Percentiles rank a stretch among this genome's conserved stretches.
phyloP scores from a whole-genome alignment of 2,113 vertebrate genomes.

The Lophius piscatorius region DNA sequence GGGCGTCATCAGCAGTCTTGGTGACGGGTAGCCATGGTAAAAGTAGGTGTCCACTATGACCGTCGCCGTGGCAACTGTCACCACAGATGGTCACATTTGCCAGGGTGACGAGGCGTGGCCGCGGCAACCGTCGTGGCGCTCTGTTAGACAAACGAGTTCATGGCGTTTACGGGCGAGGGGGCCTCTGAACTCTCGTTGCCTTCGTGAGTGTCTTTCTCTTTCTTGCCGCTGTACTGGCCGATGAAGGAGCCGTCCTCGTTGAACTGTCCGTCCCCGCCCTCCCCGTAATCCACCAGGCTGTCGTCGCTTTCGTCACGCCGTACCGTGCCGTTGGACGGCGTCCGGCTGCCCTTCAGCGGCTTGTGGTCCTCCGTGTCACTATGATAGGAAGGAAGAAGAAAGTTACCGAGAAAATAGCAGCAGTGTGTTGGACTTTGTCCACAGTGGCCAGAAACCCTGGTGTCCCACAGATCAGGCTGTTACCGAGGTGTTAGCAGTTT shows the following conservation, averaged over 20 bases:
- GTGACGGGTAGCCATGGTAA: constrained; percentile 50
- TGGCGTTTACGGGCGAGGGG: constrained; percentile 96
- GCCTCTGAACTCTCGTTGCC: constrained; percentile 98
- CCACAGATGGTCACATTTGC: constrained; percentile 61
- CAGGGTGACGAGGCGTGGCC: constrained; percentile 55
- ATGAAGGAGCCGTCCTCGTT: constrained; percentile 98
- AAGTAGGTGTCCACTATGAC: constrained; percentile 37
- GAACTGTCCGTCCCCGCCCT: constrained; percentile 97
- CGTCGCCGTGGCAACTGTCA: constrained; percentile 60
- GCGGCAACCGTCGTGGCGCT: constrained; percentile 4
- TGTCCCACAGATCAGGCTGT: constrained; percentile 14
- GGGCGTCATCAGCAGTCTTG: constrained; percentile 54
- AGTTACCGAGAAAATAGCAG: background rate
- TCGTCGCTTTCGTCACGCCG: constrained; percentile 96
- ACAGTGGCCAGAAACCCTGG: constrained; percentile 47
- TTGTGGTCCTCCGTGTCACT: constrained; percentile 98
- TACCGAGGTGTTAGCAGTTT: constrained; percentile 11
- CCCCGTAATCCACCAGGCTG: constrained; percentile 97
- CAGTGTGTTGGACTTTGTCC: background rate
- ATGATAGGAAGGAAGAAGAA: constrained; percentile 18
- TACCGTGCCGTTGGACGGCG: constrained; percentile 96
- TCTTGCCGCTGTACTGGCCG: constrained; percentile 97
- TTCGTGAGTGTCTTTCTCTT: constrained; percentile 96
- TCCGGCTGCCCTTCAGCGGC: constrained; percentile 95
- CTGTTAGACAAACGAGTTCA: constrained; percentile 95